Evolutionary conservation across 2,888 invertebrate genomes (phyloP), one percentile per base, ranked within the genome.

Genomic region (Tenthredo livida): DNA sequence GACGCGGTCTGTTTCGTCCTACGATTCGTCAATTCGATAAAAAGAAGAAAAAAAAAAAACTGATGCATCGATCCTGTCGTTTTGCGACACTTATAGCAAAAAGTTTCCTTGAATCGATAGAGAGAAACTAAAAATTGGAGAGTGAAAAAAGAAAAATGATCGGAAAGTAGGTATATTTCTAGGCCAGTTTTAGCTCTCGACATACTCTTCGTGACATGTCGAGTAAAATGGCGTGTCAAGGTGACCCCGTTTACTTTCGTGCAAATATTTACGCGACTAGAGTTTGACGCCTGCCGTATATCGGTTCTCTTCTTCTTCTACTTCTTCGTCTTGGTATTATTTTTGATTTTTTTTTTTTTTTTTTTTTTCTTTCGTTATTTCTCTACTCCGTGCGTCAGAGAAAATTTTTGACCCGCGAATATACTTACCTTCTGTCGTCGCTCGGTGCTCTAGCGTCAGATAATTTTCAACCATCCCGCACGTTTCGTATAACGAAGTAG

Each of bases 261-360:
- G 67, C 83, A 83, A 83, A 83, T 83, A 83, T 83, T 83, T 83
- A 83, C 83, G 67, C 67, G 37, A 83, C n/a, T 21, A 37, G 67
- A 61, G 67, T 50, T 70, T 70, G 83, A 83, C 67, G 65, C 80
- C 80, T 65, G 80, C 5, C 80, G 61, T 61, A 80, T 80, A 61
- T 65, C 77, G 67, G 67, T 29, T 61, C 25, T 61, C 61, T 61
- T 61, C 61, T 17, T 54, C n/a, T n/a, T 7, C 50, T n/a, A 6
- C 54, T 6, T 54, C 54, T 54, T 10, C 29, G 1, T 65, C 21
- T 25, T 10, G 7, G 6, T 37, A 0, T 37, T 21, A 6, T n/a
- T n/a, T 10, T 37, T 33, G 0, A 4, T n/a, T 9, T 12, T 43
- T 43, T 50, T 17, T 50, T n/a, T 50, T n/a, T 50, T 50, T 50